phyloP scores from a whole-genome alignment of 2,797 vertebrate genomes.

The Typhlichthys eigenmanni region DNA sequence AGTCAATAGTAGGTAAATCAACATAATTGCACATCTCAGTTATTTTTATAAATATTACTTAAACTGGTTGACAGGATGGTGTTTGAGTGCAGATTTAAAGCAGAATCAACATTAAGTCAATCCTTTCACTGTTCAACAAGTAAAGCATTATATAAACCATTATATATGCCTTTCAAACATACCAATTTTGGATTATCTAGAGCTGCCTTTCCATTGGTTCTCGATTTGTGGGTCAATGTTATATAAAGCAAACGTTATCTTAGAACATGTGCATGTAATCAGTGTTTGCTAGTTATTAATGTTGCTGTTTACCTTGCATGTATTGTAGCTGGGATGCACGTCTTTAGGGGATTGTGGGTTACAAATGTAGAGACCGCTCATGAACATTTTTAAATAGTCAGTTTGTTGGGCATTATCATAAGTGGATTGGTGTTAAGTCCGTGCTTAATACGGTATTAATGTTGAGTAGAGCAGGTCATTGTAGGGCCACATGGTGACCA shows the following conservation, averaged over 20 bases:
- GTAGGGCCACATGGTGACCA: conserved; percentile 4
- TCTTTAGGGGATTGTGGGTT: background rate
- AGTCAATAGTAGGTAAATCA: background rate
- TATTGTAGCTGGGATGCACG: background rate
- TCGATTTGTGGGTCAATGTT: too few species aligned
- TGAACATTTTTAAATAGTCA: background rate
- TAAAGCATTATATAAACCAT: too few species aligned
- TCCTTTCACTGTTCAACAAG: too few species aligned
- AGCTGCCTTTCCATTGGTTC: too few species aligned
- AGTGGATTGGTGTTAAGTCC: conserved; percentile 77
- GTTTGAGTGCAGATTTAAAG: background rate
- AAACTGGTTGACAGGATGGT: conserved; percentile 27
- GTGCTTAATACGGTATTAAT: conserved; percentile 75
- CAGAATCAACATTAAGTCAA: too few species aligned
- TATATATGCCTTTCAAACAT: too few species aligned
- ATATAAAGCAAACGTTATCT: too few species aligned
- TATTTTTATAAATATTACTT: background rate
- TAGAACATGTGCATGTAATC: too few species aligned
- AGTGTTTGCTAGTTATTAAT: too few species aligned
- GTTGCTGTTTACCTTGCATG: too few species aligned
- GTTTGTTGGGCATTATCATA: conserved; percentile 40
- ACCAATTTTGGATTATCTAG: too few species aligned
- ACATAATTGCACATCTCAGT: background rate
- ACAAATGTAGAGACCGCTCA: background rate
- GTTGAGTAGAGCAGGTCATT: conserved; percentile 12